Evolutionary conservation across 2,888 invertebrate species (phyloP), one percentile per base, ranked within the genome.

Genomic region (Melieria crassipennis): DNA sequence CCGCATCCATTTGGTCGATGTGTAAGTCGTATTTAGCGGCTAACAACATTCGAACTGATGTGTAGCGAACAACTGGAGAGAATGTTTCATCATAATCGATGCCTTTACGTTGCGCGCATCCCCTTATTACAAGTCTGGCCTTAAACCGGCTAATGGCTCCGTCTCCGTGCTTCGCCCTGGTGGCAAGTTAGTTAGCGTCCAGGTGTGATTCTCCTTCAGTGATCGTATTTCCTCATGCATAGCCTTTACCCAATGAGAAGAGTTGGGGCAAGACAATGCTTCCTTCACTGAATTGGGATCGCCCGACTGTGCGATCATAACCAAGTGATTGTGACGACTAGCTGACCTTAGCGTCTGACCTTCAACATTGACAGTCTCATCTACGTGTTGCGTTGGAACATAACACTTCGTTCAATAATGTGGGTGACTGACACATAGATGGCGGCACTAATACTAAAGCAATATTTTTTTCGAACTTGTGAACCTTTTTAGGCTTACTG

Each of bases 81-180:
- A 42, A 58, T 9, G 58, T 58, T 58, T 58, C 42, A 30, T 9
- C 30, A 58, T 45, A 61, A 45, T 61, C 6, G 43, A 6, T 43
- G 5, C 71, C 71, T 11, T 66, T 46, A 4, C 56, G 47, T 62
- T 67, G 62, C 42, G 55, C 65, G 11, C 60, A 71, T 6, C 60
- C 70, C 56, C 65, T 65, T 6, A 70, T 11, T 30, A 61, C 65
- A 10, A 61, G 43, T 65, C 47, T 50, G 13, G 62, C 71, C 42
- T 71, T 71, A 60, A 56, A 66, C 11, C 63, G 61, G 30, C 48
- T 56, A 50, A 71, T n/a, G 10, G 45, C 16, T 4, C 58, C 70
- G 16, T 67, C 45, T 1, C 61, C 60, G 60, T 45, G 9, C 30
- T 30, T 30, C 45, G 43, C 7, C 61, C 61, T 61, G 61, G 46